Evolutionary conservation across 2,888 invertebrate species (phyloP).

Genomic region (Nomada goodeniana): DNA sequence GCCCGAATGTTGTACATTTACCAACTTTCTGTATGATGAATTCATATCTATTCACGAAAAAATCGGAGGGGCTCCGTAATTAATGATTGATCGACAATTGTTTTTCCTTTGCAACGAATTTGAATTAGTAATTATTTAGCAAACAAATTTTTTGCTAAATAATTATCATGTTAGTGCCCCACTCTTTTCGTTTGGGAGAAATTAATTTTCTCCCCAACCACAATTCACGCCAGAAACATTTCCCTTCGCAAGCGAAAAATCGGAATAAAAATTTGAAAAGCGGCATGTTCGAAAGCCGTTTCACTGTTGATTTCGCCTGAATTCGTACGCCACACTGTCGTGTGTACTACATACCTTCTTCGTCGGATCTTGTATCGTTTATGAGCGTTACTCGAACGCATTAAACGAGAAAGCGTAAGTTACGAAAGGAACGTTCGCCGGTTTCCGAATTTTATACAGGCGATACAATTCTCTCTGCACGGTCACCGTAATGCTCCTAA

Average conservation of each 20-base stretch:
- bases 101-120: no score
- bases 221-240: background rate
- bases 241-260: background rate
- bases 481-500: constrained; percentile 3
- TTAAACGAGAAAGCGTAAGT: constrained; percentile 51
- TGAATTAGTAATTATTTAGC: no score
- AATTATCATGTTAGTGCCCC: no score
- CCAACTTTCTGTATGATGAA: no score
- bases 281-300: constrained; percentile 27
- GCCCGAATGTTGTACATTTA: no score
- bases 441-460: constrained; percentile 28
- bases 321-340: background rate
- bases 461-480: constrained; percentile 18
- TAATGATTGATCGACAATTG: no score
- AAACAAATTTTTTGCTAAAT: no score
- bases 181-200: no score
- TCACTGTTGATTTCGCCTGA: constrained; percentile 31
- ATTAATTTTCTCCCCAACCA: background rate
- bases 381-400: constrained; percentile 23
- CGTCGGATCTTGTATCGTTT: constrained; percentile 16
- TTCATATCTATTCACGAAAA: no score
- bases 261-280: background rate
- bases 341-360: background rate
- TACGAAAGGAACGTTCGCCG: constrained; percentile 40
- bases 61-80: no score